Evolutionary conservation across 2,888 invertebrate species (phyloP), one percentile per base, ranked within the genome.

Genomic region (Geophilus truncorum): DNA sequence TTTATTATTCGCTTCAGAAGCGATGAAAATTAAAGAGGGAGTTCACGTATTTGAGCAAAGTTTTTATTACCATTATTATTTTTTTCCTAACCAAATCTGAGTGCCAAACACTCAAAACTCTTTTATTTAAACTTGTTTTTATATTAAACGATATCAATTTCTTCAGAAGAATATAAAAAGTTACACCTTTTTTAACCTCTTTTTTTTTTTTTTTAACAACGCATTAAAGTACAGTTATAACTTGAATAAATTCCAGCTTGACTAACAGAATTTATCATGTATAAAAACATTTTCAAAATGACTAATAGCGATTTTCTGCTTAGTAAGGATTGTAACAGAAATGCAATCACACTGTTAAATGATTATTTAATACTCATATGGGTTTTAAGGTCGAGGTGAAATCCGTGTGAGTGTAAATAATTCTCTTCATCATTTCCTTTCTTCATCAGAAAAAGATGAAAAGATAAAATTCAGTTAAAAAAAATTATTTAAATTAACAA

Each of bases 1-100:
- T 62, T n/a, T n/a, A 62, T 62, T 62, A 62, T 18, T 62, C 57
- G 57, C 57, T 62, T 62, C 57, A 62, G 57, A 62, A 62, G 57
- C 57, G 57, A 3, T 62, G 57, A 62, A 23, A 23, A 62, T 6
- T 62, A 23, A 18, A 10, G 21, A 23, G 57, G 21, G n/a, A 62
- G n/a, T 62, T 0, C 7, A 23, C 4, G 15, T 2, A 12, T 62
- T 21, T 21, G 57, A 62, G 57, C 21, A 0, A 21, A 10, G 7
- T 57, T 18, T 57, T 18, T 23, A 5, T 40, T 40, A 6, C 2
- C 12, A 3, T 40, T 40, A 6, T 40, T 40, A n/a, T n/a, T n/a
- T n/a, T n/a, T n/a, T n/a, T n/a, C n/a, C n/a, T n/a, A n/a, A n/a
- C n/a, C n/a, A n/a, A n/a, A n/a, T n/a, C n/a, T n/a, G n/a, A n/a